phyloP scores from a whole-genome alignment of 2,888 invertebrate genomes.

The Elmis aenea region DNA sequence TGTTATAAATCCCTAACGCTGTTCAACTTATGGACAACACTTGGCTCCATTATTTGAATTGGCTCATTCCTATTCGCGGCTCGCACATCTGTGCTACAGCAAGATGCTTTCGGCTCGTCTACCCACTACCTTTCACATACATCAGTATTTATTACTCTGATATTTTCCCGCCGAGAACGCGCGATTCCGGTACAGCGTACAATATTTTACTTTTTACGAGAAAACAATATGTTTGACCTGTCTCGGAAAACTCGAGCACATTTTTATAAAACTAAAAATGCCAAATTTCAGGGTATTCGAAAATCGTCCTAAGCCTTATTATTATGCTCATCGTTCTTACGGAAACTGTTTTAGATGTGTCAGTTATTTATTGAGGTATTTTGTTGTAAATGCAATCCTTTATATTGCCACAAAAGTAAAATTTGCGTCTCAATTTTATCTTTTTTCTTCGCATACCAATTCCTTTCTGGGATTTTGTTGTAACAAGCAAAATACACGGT shows the following conservation, averaged over 20 bases:
- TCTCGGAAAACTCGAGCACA: constrained; percentile 11
- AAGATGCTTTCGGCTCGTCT: constrained; percentile 13
- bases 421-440: no score
- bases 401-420: no score
- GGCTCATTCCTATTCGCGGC: constrained; percentile 24
- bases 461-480: no score
- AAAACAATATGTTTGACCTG: constrained; percentile 19
- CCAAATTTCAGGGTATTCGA: constrained; percentile 10
- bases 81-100: constrained; percentile 20
- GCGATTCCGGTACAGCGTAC: constrained; percentile 12
- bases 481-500: no score
- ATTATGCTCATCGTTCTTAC: no score
- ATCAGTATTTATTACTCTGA: constrained; percentile 22
- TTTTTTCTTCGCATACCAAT: no score
- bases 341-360: no score
- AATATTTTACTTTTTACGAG: constrained; percentile 20
- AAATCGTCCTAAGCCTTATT: constrained; percentile 5
- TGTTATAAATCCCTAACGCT: constrained; percentile 19
- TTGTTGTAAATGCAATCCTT: no score
- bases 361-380: no score
- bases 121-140: constrained; percentile 18
- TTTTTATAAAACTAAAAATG: constrained; percentile 10
- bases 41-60: constrained; percentile 25
- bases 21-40: constrained; percentile 24
- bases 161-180: constrained; percentile 20